A percentile compares a stretch with the other conserved stretches of the same genome.
Evolutionary conservation across 2,113 vertebrate genomes (phyloP).

Genomic region (Osmerus eperlanus): DNA sequence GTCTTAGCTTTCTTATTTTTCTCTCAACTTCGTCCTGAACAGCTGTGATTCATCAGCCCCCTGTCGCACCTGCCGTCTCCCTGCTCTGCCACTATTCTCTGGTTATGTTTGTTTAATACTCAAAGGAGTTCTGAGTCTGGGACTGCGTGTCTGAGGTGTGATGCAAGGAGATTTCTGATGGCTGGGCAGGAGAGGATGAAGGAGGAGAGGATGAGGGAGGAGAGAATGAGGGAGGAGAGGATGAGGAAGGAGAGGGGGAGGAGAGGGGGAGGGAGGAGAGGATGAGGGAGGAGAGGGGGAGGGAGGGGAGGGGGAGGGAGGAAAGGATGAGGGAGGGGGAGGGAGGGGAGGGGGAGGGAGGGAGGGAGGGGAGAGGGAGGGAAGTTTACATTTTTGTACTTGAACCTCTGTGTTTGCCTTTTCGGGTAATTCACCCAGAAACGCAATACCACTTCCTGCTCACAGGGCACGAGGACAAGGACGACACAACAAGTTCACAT

Average conservation of each 20-base stretch:
- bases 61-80: conserved; percentile 63
- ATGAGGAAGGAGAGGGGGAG: background rate
- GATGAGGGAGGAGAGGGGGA: conserved; percentile 24
- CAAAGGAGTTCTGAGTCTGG: conserved; percentile 59
- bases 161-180: conserved; percentile 64
- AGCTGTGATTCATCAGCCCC: conserved; percentile 59
- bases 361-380: conserved; percentile 23
- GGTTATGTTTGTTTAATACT: conserved; percentile 79
- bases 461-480: background rate
- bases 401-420: conserved; percentile 16
- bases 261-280: background rate
- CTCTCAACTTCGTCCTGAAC: conserved; percentile 26
- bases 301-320: background rate
- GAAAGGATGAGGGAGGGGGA: conserved; percentile 14
- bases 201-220: conserved; percentile 5
- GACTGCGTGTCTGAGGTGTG: conserved; percentile 60
- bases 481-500: background rate
- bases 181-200: conserved; percentile 51
- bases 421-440: background rate
- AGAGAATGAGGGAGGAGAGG: conserved; percentile 1
- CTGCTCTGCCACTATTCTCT: conserved; percentile 64
- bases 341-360: conserved; percentile 43
- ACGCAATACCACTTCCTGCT: background rate
- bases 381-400: background rate
- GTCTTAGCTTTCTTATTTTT: conserved; percentile 31